Evolutionary conservation across 92 coral and sea anemone species (phyloP).

Genomic region (Palythoa grandis): DNA sequence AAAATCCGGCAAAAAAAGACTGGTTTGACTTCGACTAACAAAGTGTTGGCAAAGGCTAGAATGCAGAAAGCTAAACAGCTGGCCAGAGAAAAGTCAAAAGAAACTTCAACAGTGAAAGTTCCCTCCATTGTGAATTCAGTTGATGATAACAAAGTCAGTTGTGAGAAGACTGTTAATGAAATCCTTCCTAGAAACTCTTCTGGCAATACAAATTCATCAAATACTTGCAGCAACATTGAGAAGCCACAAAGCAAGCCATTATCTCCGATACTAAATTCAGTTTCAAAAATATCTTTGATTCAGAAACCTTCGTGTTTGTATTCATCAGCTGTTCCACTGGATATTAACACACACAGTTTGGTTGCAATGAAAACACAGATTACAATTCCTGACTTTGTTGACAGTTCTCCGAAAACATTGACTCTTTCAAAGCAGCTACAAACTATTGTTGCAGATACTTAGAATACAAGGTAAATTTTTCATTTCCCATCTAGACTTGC

Average conservation of each 20-base stretch:
- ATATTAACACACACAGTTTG: constrained; percentile 3
- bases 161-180: not conserved
- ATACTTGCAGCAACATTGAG: not conserved
- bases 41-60: constrained; percentile 25
- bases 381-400: constrained; percentile 25
- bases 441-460: constrained; percentile 33
- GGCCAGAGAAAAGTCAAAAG: constrained; percentile 28
- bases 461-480: not conserved
- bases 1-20: constrained; percentile 23
- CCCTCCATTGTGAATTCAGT: not conserved
- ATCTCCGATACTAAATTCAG: not conserved
- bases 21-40: constrained; percentile 14
- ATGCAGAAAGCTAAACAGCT: constrained; percentile 30
- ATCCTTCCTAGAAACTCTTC: too few relatives aligned
- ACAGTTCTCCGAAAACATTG: constrained; percentile 11
- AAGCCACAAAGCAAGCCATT: constrained; percentile 8
- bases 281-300: not conserved
- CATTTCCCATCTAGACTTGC: not conserved
- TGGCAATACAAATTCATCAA: not conserved
- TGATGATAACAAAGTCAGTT: not conserved
- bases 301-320: constrained; percentile 1
- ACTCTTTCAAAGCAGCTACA: constrained; percentile 1
- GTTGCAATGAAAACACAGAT: not conserved
- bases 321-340: not conserved
- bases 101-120: not conserved